Evolutionary conservation across 2,888 invertebrate species (phyloP).

Genomic region (Limnephilus rhombicus): DNA sequence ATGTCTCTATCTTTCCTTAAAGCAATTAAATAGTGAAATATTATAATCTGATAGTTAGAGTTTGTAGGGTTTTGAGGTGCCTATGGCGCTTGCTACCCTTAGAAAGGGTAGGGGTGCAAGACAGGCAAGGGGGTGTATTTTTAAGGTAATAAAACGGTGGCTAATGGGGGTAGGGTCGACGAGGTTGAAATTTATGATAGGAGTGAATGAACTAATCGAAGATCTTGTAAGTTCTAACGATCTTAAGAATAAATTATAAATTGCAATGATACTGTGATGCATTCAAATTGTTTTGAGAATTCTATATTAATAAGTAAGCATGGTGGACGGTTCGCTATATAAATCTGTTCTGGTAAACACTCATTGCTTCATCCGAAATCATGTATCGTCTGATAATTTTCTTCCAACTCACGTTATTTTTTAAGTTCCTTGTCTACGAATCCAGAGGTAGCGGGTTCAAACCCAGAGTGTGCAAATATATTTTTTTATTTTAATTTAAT

Average conservation of each 20-base stretch:
- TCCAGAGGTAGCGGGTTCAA: no score
- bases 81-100: conserved; percentile 13
- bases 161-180: conserved; percentile 60
- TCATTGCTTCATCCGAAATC: no score
- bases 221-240: conserved; percentile 14
- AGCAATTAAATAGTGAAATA: conserved; percentile 64
- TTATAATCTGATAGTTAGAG: conserved; percentile 62
- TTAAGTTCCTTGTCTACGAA: no score
- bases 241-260: neutral
- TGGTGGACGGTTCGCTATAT: neutral
- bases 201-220: conserved; percentile 44
- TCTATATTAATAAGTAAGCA: neutral
- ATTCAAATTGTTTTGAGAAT: neutral
- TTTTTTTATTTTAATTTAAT: no score
- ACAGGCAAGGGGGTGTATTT: conserved; percentile 37
- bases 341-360: no score
- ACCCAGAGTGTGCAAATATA: no score
- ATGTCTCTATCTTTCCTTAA: conserved; percentile 61
- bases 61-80: conserved; percentile 40
- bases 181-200: conserved; percentile 45
- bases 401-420: no score
- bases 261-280: neutral
- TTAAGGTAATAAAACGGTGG: conserved; percentile 62
- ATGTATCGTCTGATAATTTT: no score
- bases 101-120: neutral